Evolutionary conservation across 1,140 invertebrate genomes (phyloP).

Genomic region (Zophobas atratus): DNA sequence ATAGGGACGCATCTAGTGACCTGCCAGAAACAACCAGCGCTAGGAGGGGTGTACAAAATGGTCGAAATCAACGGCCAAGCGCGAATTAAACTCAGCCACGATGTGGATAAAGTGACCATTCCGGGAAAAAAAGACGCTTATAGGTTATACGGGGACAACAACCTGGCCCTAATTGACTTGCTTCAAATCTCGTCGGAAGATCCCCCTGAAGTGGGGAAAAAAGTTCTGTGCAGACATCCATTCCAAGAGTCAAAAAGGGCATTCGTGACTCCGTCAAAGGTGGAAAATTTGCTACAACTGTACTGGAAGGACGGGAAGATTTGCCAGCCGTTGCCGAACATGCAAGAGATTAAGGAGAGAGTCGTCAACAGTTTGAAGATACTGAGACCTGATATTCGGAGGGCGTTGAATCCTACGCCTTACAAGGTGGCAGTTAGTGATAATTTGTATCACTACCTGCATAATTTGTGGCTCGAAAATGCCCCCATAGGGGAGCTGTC

Average conservation of each 20-base stretch:
- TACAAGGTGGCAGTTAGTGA: constrained; percentile 98
- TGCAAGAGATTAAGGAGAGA: constrained; percentile 84
- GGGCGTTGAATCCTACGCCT: constrained; percentile 97
- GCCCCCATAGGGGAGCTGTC: constrained; percentile 97
- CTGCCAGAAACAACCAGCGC: constrained; percentile 92
- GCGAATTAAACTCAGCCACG: constrained; percentile 97
- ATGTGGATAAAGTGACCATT: constrained; percentile 98
- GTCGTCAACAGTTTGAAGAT: constrained; percentile 87
- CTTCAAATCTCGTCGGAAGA: constrained; percentile 86
- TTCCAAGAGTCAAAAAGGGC: constrained; percentile 96
- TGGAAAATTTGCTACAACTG: constrained; percentile 82
- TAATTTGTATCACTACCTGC: constrained; percentile 94
- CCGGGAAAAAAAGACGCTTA: constrained; percentile 90
- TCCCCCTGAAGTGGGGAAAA: constrained; percentile 82
- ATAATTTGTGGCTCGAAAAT: constrained; percentile 96
- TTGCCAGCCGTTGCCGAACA: constrained; percentile 77
- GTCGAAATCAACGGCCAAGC: constrained; percentile 94
- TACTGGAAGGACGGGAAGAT: constrained; percentile 91
- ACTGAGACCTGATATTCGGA: constrained; percentile 92
- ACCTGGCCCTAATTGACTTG: constrained; percentile 93
- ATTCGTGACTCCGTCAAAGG: constrained; percentile 90
- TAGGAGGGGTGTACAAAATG: constrained; percentile 99
- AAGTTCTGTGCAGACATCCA: constrained; percentile 96
- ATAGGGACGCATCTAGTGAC: constrained; percentile 88
- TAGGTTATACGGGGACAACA: constrained; percentile 90